Percentiles rank a stretch among this genome's conserved stretches.
Evolutionary conservation across 2,888 invertebrate species (phyloP).

Genomic region (Malthinus flaveolus): DNA sequence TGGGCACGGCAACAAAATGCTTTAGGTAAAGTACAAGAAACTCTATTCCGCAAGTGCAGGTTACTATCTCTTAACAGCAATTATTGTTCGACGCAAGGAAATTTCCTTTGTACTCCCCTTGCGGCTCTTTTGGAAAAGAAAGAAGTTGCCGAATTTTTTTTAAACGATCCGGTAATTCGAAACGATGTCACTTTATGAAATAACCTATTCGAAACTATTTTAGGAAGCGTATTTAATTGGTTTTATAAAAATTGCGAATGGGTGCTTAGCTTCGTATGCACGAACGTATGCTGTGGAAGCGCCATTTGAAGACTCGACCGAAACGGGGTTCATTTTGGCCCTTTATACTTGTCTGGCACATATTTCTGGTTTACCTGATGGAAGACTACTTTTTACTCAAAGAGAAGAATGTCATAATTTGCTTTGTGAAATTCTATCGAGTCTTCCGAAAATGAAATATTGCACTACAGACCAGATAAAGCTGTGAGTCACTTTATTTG

Average conservation of each 20-base stretch:
- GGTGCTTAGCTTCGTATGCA: constrained; percentile 9
- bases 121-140: constrained; percentile 2
- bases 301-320: constrained; percentile 15
- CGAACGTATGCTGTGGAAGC: constrained; percentile 8
- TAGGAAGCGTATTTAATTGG: constrained; percentile 10
- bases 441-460: constrained; percentile 7
- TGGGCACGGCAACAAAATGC: constrained; percentile 18
- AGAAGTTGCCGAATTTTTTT: constrained; percentile 7
- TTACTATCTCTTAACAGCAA: constrained; percentile 10
- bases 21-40: constrained; percentile 17
- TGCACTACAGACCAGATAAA: background rate
- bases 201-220: background rate
- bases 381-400: constrained; percentile 5
- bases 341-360: constrained; percentile 9
- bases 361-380: background rate
- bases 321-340: constrained; percentile 12
- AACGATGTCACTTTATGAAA: background rate
- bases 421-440: background rate
- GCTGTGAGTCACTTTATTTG: background rate
- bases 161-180: constrained; percentile 3
- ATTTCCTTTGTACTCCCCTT: constrained; percentile 9
- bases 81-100: constrained; percentile 20
- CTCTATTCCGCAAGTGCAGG: constrained; percentile 4
- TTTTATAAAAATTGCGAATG: constrained; percentile 17
- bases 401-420: constrained; percentile 10